Evolutionary conservation across 2,888 invertebrate genomes (phyloP), one percentile per base, ranked within the genome.

Genomic region (Psococerastis gibbosa): DNA sequence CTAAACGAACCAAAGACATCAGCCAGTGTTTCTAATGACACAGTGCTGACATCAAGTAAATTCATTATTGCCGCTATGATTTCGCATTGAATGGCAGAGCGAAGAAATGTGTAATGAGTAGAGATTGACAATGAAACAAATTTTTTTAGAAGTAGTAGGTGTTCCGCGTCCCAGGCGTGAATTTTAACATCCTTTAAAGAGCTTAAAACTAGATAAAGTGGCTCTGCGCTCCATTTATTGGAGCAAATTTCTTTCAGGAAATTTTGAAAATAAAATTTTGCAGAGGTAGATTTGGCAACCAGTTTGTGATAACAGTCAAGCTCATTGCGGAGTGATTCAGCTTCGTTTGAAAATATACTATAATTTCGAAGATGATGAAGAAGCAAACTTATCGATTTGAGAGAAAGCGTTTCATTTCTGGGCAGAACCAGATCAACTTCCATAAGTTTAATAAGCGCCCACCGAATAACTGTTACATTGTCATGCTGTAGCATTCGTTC

Each of bases 181-280:
- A 22, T 4, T 38, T 38, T 15, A 8, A 17, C 18, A 18, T 17
- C 4, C 11, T 17, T n/a, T 17, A 38, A 20, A 15, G 38, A 16
- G 20, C 11, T 20, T 18, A 22, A 13, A 9, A 38, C 38, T 6
- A 38, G n/a, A 38, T 18, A 38, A 6, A 38, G 18, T 3, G 38
- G 20, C 18, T 38, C 38, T 3, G 38, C 17, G 38, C 38, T 38
- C 38, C 38, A 38, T 13, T 5, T 17, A 3, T 3, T 13, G n/a
- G 20, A 9, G 38, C 38, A 38, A 17, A 38, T 38, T 38, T 38
- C 38, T 17, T 38, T 20, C 6, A 38, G 13, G n/a, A 38, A 20
- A 18, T 18, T 20, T 20, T 17, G 6, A 20, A 20, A 18, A 20
- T 18, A 38, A 18, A 5, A 5, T 38, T 38, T 38, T 5, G 9